These are phyloP conservation scores for Liopterus haemorrhoidalis DNA, from an alignment of 2,888 invertebrate species.

Conservation along the genomic window DNA sequence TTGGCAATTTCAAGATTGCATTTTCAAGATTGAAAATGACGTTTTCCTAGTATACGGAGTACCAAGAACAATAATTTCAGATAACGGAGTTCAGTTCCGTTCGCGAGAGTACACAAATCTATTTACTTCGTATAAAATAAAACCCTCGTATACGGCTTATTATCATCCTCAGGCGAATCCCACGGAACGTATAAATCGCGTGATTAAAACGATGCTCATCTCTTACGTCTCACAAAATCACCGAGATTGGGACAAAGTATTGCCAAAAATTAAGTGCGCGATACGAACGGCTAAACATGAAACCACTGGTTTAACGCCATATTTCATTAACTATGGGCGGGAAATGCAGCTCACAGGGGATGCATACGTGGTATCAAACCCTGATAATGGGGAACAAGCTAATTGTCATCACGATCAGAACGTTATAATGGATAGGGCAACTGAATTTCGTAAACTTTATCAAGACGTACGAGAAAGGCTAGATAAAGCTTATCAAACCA, in stretches of 20 bases:
- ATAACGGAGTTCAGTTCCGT: slow-evolving; percentile 5
- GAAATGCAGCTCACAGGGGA: background rate
- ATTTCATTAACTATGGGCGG: slow-evolving; percentile 13
- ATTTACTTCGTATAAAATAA: background rate
- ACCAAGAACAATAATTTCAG: slow-evolving; percentile 7
- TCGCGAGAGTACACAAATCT: slow-evolving; percentile 1
- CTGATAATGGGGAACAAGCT: background rate
- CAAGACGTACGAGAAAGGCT: slow-evolving; percentile 5
- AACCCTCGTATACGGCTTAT: slow-evolving; percentile 1
- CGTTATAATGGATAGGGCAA: background rate
- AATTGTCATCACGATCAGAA: background rate
- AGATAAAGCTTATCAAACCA: slow-evolving; percentile 1
- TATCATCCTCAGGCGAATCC: slow-evolving; percentile 13
- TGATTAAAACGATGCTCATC: slow-evolving; percentile 5
- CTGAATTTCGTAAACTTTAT: slow-evolving; percentile 8
- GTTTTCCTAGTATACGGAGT: background rate
- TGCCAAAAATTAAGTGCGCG: slow-evolving; percentile 8
- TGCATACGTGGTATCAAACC: background rate
- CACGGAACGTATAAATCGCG: slow-evolving; percentile 8
- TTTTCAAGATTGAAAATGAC: slow-evolving; percentile 7
- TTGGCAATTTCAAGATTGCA: no score
- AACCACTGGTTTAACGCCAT: background rate
- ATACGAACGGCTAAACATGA: slow-evolving; percentile 7
- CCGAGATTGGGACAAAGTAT: slow-evolving; percentile 3
- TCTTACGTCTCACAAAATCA: slow-evolving; percentile 7